Evolutionary conservation across 2,797 vertebrate genomes (phyloP).

Genomic region (Podargus strigoides): DNA sequence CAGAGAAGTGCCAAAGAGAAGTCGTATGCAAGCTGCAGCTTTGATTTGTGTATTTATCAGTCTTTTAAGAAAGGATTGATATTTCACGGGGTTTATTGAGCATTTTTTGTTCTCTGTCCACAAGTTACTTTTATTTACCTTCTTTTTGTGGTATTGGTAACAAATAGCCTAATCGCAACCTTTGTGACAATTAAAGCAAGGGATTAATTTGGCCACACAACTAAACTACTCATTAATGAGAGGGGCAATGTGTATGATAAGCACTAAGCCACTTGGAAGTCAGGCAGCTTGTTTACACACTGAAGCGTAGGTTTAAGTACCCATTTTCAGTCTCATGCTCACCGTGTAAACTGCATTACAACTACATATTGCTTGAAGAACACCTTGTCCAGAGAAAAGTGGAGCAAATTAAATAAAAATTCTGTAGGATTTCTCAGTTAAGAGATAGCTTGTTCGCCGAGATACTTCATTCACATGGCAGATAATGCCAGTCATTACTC

Average conservation of each 20-base stretch:
- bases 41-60: not conserved
- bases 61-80: not conserved
- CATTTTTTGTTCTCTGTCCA: not conserved
- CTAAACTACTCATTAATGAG: accelerated
- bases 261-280: not conserved
- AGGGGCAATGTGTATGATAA: not conserved
- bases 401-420: not conserved
- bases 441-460: not conserved
- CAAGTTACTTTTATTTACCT: accelerated
- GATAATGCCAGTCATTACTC: too few species aligned
- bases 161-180: too few species aligned
- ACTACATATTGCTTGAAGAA: not conserved
- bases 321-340: not conserved
- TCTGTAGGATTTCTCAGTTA: not conserved
- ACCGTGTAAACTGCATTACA: not conserved
- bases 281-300: not conserved
- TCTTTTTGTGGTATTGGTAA: not conserved
- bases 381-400: not conserved
- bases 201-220: not conserved
- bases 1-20: not conserved
- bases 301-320: not conserved
- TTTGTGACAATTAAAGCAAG: not conserved
- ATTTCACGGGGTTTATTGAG: not conserved
- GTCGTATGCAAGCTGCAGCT: not conserved
- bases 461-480: not conserved